Evolutionary conservation across 2,113 vertebrate genomes (phyloP).

Genomic region (Callipepla squamata): DNA sequence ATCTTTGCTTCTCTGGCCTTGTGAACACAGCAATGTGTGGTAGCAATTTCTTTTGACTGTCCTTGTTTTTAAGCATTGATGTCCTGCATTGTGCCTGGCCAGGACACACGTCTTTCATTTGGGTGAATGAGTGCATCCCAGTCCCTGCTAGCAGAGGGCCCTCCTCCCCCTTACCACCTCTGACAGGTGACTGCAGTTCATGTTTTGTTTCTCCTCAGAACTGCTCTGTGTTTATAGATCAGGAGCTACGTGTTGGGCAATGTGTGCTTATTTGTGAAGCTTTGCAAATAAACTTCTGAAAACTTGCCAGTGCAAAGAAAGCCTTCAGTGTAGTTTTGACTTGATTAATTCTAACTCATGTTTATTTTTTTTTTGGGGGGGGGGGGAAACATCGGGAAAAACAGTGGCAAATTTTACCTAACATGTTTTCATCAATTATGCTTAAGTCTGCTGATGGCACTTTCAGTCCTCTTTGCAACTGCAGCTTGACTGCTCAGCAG

Average conservation of each 20-base stretch:
- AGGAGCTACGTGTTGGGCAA: not conserved
- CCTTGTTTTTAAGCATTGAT: not conserved
- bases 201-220: not conserved
- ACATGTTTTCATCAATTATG: not conserved
- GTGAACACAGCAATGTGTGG: not conserved
- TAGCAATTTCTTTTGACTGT: conserved; percentile 5
- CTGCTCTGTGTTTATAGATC: not conserved
- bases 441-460: not conserved
- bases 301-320: not conserved
- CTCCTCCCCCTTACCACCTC: not conserved
- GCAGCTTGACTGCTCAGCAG: not conserved
- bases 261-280: not conserved
- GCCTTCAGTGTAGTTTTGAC: not conserved
- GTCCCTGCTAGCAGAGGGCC: not conserved
- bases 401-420: not conserved
- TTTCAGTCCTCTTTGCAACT: not conserved
- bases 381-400: not conserved
- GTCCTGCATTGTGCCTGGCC: not conserved
- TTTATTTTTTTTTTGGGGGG: not conserved
- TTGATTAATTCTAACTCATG: not conserved
- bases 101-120: not conserved
- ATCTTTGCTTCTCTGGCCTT: not conserved
- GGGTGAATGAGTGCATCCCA: conserved; percentile 39
- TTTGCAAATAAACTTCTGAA: not conserved
- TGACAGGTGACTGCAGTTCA: conserved; percentile 22